These are phyloP conservation scores for Poecilobothrus nobilitatus DNA, from an alignment of 2,888 invertebrate species.

Conservation along the genomic window DNA sequence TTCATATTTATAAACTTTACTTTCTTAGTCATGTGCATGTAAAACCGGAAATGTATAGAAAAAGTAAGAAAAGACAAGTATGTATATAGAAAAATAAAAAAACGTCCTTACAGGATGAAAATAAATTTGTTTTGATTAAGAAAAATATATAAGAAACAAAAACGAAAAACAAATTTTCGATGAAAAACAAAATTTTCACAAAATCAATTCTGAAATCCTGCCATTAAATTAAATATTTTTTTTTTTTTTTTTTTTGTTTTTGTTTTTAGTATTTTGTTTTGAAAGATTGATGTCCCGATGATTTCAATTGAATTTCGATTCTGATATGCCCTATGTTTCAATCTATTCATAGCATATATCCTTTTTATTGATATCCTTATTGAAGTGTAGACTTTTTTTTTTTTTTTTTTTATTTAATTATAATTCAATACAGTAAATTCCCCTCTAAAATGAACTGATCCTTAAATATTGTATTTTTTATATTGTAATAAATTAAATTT, in stretches of 20 bases:
- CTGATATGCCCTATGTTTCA: too few relatives aligned
- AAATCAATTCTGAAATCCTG: background rate
- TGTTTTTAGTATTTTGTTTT: too few relatives aligned
- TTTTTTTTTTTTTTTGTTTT: background rate
- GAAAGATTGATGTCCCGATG: background rate
- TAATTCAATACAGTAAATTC: background rate
- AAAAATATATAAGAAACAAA: background rate
- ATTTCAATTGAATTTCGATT: constrained; percentile 1
- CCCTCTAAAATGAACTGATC: background rate
- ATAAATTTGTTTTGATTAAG: background rate
- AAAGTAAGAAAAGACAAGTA: background rate
- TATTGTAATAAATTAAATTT: background rate
- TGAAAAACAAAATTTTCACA: too few relatives aligned
- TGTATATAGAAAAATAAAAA: background rate
- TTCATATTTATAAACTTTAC: too few relatives aligned
- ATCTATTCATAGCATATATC: background rate
- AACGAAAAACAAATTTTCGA: background rate
- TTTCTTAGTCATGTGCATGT: background rate
- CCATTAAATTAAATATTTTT: background rate
- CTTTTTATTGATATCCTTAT: background rate
- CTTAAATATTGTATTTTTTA: background rate
- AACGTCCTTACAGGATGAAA: background rate
- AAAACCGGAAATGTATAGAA: background rate
- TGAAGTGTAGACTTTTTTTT: background rate
- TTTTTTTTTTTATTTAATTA: background rate